phyloP scores from a whole-genome alignment of 2,888 invertebrate genomes.

The Hetaerina titia region DNA sequence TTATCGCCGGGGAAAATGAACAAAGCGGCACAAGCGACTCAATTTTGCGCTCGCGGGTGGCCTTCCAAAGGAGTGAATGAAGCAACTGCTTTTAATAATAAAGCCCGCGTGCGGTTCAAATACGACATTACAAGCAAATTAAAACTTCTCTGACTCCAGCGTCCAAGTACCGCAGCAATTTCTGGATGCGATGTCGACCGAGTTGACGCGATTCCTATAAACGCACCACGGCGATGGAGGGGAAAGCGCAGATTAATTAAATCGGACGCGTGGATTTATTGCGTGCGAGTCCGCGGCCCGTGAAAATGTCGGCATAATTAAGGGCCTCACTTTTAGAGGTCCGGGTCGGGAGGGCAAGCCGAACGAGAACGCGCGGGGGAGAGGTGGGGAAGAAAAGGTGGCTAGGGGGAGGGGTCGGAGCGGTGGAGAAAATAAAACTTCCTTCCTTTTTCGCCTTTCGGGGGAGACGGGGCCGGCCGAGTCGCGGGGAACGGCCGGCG shows the following conservation, averaged over 20 bases:
- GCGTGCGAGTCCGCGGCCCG: background rate
- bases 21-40: background rate
- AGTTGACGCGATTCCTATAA: slow-evolving; percentile 16
- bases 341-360: background rate
- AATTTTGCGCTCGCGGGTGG: background rate
- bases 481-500: background rate
- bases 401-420: background rate
- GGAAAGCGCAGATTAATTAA: slow-evolving; percentile 47
- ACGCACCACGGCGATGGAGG: background rate
- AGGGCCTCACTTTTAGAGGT: slow-evolving; percentile 9
- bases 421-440: background rate
- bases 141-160: background rate
- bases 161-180: background rate
- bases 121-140: background rate
- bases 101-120: background rate
- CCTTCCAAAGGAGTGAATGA: background rate
- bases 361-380: background rate
- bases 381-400: background rate
- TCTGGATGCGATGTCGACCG: background rate
- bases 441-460: background rate
- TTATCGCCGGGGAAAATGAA: background rate
- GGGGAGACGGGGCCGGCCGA: background rate
- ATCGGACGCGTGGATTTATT: slow-evolving; percentile 41
- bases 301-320: slow-evolving; percentile 50
- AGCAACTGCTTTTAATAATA: background rate